Evolutionary conservation across 23 tunicate genomes (phyloP).

Genomic region (Diplosoma virens): DNA sequence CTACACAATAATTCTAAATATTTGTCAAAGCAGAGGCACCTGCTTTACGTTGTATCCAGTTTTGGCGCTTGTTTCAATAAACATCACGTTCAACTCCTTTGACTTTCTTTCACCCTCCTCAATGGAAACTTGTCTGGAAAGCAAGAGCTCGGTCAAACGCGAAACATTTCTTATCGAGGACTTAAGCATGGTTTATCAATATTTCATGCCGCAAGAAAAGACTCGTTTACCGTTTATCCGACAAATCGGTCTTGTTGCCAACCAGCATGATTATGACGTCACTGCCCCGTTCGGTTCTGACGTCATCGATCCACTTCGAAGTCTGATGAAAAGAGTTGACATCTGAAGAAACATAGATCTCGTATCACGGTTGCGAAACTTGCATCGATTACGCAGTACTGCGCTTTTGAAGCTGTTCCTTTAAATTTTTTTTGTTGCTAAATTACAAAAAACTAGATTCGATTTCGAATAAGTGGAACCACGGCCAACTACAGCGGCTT

Average conservation of each 20-base stretch:
- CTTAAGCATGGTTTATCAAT: no score
- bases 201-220: no score
- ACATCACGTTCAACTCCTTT: conserved; percentile 97
- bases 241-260: conserved; percentile 97
- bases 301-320: conserved; percentile 99
- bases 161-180: no score
- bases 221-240: conserved; percentile 91
- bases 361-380: background rate
- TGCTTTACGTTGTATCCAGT: conserved; percentile 99
- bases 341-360: conserved; percentile 25
- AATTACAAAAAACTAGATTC: no score
- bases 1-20: no score
- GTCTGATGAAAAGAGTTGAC: conserved; percentile 98
- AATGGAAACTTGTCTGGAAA: conserved; percentile 88
- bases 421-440: no score
- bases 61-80: conserved; percentile 99
- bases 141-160: no score
- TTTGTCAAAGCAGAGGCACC: conserved; percentile 29
- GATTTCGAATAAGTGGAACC: no score
- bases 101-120: conserved; percentile 99
- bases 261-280: conserved; percentile 99
- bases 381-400: no score
- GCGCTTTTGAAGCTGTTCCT: no score
- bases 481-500: no score
- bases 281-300: conserved; percentile 96